These are phyloP conservation scores for Cossypha dichroa DNA, from an alignment of 2,797 vertebrate genomes.

Conservation along the genomic window DNA sequence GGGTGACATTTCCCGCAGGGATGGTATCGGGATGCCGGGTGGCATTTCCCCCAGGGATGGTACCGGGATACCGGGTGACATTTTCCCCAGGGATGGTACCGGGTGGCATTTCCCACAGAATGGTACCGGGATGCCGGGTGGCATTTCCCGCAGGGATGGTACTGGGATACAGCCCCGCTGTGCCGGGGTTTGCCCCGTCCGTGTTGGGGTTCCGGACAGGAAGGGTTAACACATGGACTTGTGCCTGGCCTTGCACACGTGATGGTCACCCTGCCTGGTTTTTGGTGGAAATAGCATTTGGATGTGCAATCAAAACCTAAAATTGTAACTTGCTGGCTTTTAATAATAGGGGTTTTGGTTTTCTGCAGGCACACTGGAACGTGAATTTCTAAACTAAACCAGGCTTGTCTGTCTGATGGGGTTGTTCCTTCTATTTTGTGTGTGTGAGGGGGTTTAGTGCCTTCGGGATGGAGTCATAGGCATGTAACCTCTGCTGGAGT, in stretches of 20 bases:
- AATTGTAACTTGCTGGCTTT: accelerated
- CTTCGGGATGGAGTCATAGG: background rate
- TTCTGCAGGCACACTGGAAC: accelerated
- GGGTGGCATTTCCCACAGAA: too few relatives aligned
- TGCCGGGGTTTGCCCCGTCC: too few relatives aligned
- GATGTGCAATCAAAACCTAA: background rate
- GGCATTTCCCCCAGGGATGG: too few relatives aligned
- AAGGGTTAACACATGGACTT: background rate
- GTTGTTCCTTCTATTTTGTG: background rate
- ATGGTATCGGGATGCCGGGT: too few relatives aligned
- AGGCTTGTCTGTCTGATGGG: accelerated
- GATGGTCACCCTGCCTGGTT: background rate
- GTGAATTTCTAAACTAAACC: background rate
- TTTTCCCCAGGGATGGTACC: too few relatives aligned
- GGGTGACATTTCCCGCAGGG: too few relatives aligned
- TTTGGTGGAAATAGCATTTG: background rate
- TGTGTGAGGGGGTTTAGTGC: background rate
- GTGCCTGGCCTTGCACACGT: background rate
- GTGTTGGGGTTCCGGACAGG: too few relatives aligned
- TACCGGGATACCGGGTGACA: too few relatives aligned
- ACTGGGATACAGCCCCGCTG: too few relatives aligned
- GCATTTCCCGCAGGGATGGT: too few relatives aligned
- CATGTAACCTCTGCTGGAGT: accelerated
- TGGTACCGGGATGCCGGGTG: too few relatives aligned
- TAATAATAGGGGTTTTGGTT: accelerated